phyloP scores from a whole-genome alignment of 2,797 vertebrate genomes.

The Phalloptychus januarius region DNA sequence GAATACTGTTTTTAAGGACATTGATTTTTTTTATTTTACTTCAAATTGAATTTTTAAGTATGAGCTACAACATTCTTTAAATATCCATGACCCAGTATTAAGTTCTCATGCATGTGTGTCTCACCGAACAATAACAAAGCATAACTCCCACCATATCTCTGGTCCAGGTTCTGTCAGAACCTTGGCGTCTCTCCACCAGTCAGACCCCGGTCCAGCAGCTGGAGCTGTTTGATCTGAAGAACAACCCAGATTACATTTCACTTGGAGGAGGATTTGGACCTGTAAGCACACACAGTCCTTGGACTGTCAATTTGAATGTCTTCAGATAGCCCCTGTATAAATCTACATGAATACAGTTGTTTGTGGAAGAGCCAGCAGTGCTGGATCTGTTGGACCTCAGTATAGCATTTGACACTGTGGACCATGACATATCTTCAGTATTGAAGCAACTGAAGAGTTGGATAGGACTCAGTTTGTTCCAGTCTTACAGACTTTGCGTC shows the following conservation, averaged over 20 bases:
- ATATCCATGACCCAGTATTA: background rate
- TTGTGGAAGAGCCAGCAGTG: no score
- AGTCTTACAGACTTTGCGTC: no score
- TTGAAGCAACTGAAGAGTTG: no score
- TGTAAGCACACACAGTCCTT: slow-evolving; percentile 70
- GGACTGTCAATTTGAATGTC: background rate
- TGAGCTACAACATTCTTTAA: background rate
- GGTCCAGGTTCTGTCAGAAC: slow-evolving; percentile 84
- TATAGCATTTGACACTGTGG: no score
- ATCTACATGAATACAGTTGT: no score
- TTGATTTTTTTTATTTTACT: background rate
- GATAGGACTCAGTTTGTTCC: no score
- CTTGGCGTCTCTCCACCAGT: slow-evolving; percentile 89
- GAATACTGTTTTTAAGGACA: background rate
- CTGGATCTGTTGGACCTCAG: no score
- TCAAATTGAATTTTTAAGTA: background rate
- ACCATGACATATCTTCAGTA: no score
- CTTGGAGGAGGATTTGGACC: slow-evolving; percentile 91
- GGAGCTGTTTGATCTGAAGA: slow-evolving; percentile 87
- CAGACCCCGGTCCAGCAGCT: slow-evolving; percentile 88
- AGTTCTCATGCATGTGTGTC: background rate
- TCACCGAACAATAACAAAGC: background rate
- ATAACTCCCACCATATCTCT: background rate
- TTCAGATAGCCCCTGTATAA: background rate
- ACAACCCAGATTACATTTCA: slow-evolving; percentile 85